Evolutionary conservation across 2,888 invertebrate genomes (phyloP).

Genomic region (Noctua fimbriata): DNA sequence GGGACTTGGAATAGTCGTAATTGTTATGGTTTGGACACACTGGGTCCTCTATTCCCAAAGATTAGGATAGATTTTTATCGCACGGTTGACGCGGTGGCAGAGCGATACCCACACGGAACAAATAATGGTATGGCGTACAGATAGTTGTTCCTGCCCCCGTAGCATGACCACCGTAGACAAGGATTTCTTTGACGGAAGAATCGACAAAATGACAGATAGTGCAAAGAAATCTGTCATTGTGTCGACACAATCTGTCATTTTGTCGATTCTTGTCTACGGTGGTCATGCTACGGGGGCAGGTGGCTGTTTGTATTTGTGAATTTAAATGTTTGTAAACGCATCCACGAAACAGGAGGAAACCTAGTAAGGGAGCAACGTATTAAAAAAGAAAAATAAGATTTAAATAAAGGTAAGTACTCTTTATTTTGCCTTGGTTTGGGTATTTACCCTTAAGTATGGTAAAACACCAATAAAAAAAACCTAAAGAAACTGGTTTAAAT

Average conservation of each 20-base stretch:
- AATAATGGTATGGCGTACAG: neutral
- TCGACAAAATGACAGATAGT: too few species aligned
- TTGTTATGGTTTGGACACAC: neutral
- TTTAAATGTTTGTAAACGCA: neutral
- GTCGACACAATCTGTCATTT: too few species aligned
- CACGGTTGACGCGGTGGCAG: neutral
- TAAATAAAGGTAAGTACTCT: too few species aligned
- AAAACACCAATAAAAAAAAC: neutral
- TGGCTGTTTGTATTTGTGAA: neutral
- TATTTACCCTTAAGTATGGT: too few species aligned
- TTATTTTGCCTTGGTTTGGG: too few species aligned
- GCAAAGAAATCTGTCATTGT: too few species aligned
- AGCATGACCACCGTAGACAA: too few species aligned
- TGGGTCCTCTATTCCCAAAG: neutral
- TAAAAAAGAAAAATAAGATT: too few species aligned
- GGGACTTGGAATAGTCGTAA: too few species aligned
- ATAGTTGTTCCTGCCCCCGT: neutral
- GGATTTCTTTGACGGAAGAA: too few species aligned
- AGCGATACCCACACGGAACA: neutral
- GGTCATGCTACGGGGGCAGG: too few species aligned
- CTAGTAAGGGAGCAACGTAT: neutral
- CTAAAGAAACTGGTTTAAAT: neutral
- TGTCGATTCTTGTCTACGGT: too few species aligned
- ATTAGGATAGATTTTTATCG: neutral
- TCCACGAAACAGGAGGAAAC: neutral